Evolutionary conservation across 23 tunicate species (phyloP), one percentile per base, ranked within the genome.

Genomic region (Ascidia mentula): DNA sequence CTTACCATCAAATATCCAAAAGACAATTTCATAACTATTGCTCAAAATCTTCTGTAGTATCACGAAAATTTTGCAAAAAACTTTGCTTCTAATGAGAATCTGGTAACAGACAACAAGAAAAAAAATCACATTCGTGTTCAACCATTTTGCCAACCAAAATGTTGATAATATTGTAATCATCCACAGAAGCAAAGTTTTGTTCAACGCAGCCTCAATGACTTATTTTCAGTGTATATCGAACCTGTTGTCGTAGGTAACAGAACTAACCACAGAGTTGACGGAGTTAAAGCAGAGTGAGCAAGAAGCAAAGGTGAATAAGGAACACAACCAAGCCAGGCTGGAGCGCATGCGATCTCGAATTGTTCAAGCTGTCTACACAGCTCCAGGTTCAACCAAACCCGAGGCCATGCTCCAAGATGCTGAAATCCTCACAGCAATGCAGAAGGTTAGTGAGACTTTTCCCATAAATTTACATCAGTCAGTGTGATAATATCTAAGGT

Each of bases 281-380:
- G 89, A 90, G 6, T 17, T 90, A 69, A 72, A 69, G 24, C 76
- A 80, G 65, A 74, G 37, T 38, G 95, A 90, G 46, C 95, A 84
- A 80, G 45, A 45, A 4, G 75, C 85, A 18, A 75, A 85, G 17
- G 95, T 90, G 0, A 18, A 40, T 1, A 74, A 45, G 31, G 86
- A 90, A 70, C 95, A 90, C n/a, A 76, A 84, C 18, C 46, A 53
- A 37, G 22, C 89, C 18, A 69, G 83, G 36, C 72, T 82, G 32
- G 89, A 90, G 37, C 78, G 89, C 13, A 65, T 90, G 26, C 86
- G 95, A 0, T 75, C 89, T 9, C 65, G 77, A 46, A 80, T 90
- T 6, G 69, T 90, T 34, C 95, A 90, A 80, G 89, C 95, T 40
- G 95, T 90, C 13, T 90, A 77, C 80, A 84, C 80, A 0, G 87